Conservation (phyloP, 2,113 vertebrate genomes). For the Leptobrachium leishanense region DNA sequence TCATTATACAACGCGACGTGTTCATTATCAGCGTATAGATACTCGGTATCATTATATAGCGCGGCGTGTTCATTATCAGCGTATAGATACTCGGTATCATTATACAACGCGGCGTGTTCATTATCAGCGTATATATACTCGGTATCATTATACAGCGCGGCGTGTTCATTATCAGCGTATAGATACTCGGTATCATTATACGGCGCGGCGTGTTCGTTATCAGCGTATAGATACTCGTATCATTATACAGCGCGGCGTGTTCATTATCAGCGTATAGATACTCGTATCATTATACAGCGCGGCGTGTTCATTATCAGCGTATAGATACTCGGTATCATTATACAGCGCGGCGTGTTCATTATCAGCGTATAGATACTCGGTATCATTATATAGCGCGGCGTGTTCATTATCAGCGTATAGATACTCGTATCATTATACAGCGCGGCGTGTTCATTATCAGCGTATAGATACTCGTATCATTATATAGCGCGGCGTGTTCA, state of each 20-base stretch:
- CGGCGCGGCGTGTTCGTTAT: neutral
- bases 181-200: slow-evolving; percentile 1
- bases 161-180: neutral
- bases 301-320: neutral
- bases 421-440: neutral
- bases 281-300: neutral
- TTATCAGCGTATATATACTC: neutral
- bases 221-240: neutral
- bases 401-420: neutral
- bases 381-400: neutral
- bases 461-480: neutral
- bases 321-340: neutral
- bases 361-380: slow-evolving; percentile 9
- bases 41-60: neutral
- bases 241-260: neutral
- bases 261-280: neutral
- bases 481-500: slow-evolving; percentile 3
- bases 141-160: neutral
- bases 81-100: neutral
- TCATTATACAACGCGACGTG: neutral
- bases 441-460: neutral
- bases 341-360: slow-evolving; percentile 3
- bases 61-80: neutral
- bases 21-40: slow-evolving; percentile 1
- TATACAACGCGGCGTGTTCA: neutral